Base-by-base conservation (phyloP, 2,797 vertebrate species). In the Eptatretus atami region DNA sequence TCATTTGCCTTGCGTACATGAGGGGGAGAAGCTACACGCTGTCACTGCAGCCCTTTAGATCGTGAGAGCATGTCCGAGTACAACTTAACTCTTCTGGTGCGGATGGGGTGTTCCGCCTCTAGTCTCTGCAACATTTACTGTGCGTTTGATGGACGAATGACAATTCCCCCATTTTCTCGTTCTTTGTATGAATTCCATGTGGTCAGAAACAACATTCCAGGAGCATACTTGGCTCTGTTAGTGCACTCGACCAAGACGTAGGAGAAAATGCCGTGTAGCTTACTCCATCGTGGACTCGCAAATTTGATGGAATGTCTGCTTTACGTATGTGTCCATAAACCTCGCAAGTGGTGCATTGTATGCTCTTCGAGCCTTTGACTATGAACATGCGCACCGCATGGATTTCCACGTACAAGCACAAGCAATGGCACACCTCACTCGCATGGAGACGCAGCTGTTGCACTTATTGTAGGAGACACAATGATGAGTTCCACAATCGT, bases 291-390 rank as follows among this genome's bases (percentile, higher is more conserved):
- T 92, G 65, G 87, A 96, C 70, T 82, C 84, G 70, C 84, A 90
- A 70, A 94, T 95, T 95, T 67, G 84, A 88, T 75, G 86, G 83
- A 71, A 95, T 96, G 90, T 93, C 87, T 1, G 82, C 57, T 85
- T 86, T 73, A 96, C 90, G 13, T 96, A 95, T 13, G 87, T 95
- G 72, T 95, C 87, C 67, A 90, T 96, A 76, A 95, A 96, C 69
- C 79, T 86, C 2, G 90, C 94, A 73, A 95, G 88, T 6, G 90
- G 90, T 31, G 92, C 88, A 67, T 75, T 95, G 66, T 96, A 96
- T 31, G 90, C 90, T 0, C 78, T 95, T 66, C 75, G 87, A 66
- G 90, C 86, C 11, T 96, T 96, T 64, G 90, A 96, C 70, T 93
- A 95, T 12, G 87, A 96, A 71, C 86, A 83, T 74, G 77, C 92